These are phyloP conservation scores for Teleogryllus occipitalis DNA, from an alignment of 1,140 invertebrate species.

Conservation along the genomic window DNA sequence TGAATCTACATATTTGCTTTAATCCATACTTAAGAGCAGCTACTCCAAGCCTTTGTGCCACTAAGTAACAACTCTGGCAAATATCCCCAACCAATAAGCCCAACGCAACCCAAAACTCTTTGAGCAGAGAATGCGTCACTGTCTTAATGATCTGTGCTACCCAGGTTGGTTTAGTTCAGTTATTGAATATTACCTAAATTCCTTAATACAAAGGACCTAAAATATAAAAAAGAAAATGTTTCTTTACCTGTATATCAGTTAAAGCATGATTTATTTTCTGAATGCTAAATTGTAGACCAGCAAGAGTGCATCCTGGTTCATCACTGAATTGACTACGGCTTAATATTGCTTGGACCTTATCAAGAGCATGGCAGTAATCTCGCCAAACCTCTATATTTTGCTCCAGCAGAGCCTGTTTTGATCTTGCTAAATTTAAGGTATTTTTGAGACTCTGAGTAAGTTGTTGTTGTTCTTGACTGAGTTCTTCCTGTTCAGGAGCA, in stretches of 20 bases:
- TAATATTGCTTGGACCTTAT: constrained; percentile 64
- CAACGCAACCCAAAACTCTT: no score
- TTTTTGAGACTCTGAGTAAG: constrained; percentile 71
- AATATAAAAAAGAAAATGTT: no score
- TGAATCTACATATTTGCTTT: no score
- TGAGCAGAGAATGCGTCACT: no score
- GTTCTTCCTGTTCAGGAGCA: constrained; percentile 67
- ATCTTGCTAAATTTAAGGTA: constrained; percentile 69
- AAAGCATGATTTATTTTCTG: constrained; percentile 69
- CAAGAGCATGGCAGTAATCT: constrained; percentile 64
- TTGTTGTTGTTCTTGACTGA: constrained; percentile 67
- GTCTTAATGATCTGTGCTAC: no score
- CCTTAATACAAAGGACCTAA: no score
- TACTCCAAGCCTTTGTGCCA: no score
- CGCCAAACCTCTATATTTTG: constrained; percentile 71
- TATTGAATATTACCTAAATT: no score
- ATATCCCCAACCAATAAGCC: no score
- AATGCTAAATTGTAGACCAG: constrained; percentile 67
- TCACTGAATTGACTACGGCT: constrained; percentile 62
- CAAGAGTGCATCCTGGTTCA: constrained; percentile 63
- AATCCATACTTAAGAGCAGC: no score
- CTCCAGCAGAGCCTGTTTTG: constrained; percentile 61
- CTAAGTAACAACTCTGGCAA: no score
- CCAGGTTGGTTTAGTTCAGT: no score
- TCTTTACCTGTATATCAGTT: constrained; percentile 62